These are phyloP conservation scores for Vulpes vulpes DNA, from an alignment of 2,113 vertebrate species.

Conservation along the genomic window DNA sequence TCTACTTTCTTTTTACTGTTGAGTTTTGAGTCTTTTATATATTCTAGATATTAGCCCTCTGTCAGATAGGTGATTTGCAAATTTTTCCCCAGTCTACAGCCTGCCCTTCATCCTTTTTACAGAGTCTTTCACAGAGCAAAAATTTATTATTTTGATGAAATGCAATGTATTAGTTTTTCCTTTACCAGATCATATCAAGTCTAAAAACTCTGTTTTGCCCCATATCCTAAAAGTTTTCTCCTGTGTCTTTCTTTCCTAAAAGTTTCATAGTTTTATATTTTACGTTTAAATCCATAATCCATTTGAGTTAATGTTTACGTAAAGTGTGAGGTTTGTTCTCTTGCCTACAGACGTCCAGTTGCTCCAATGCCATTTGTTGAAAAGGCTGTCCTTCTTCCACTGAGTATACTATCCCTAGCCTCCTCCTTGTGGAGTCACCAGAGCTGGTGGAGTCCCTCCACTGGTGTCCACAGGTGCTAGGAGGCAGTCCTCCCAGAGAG, in stretches of 20 bases:
- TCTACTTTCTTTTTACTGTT: slow-evolving; percentile 26
- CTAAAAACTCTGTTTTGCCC: not conserved
- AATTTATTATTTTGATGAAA: not conserved
- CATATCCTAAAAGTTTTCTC: not conserved
- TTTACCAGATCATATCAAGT: not conserved
- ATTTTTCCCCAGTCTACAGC: not conserved
- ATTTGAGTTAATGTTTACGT: not conserved
- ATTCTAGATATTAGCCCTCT: not conserved
- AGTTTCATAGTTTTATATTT: slow-evolving; percentile 10
- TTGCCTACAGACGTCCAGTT: not conserved
- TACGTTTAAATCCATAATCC: not conserved
- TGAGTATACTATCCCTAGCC: not conserved
- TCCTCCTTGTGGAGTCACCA: not conserved
- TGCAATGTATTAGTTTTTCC: not conserved
- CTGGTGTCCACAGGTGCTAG: not conserved
- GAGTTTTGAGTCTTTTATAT: not conserved
- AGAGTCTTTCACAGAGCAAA: not conserved
- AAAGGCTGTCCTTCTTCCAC: not conserved
- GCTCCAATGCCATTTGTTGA: not conserved
- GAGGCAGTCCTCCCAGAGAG: not conserved
- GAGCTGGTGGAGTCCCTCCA: not conserved
- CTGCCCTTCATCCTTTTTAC: slow-evolving; percentile 12
- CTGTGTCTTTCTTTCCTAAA: not conserved
- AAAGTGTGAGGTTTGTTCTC: not conserved
- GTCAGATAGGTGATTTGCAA: not conserved